Base-by-base conservation (phyloP, 2,113 vertebrate genomes). In the Chionomys nivalis region DNA sequence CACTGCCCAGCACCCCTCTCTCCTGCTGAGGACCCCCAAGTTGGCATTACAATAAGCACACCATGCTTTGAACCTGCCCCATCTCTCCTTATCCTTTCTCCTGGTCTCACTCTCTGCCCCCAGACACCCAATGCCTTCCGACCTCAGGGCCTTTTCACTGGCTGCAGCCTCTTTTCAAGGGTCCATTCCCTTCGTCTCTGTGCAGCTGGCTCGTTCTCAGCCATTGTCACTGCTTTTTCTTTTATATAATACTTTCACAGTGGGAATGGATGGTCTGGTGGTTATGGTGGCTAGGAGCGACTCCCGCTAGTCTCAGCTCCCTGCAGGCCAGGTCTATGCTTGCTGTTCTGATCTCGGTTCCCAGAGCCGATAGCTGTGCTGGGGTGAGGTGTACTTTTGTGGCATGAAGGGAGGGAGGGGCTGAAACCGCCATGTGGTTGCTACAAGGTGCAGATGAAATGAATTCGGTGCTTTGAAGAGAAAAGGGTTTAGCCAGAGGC, bases 111-210 rank as follows among this genome's bases (percentile, higher is more conserved):
- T 28, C 47, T 61, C 61, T 55, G 24, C 0, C 39, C 61, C n/a
- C 65, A 49, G 58, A 26, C 6, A 33, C 52, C 76, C 65, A 86
- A 3, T 2, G 28, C 58, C 7, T 33, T 36, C 65, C 0, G 11
- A 63, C 81, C 58, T 17, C 55, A 44, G 63, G 58, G 77, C 17
- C 31, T 90, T 39, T 63, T 36, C 52, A 1, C 61, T 3, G 9
- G 47, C 49, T 47, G 36, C 9, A 9, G 28, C 1, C 23, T 6
- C 61, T 23, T 52, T 49, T 7, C n/a, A n/a, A 36, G 7, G 3
- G 5, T 0, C 19, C 1, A 0, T 39, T 8, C 6, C 7, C 47
- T 28, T 55, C 23, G 4, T 6, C 42, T 0, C 87, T 4, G 19
- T 16, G 7, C 5, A 8, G 14, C 26, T 23, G 12, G 21, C 17